Evolutionary conservation across 92 coral and sea anemone genomes (phyloP).

Genomic region (Epizoanthus fatuus): DNA sequence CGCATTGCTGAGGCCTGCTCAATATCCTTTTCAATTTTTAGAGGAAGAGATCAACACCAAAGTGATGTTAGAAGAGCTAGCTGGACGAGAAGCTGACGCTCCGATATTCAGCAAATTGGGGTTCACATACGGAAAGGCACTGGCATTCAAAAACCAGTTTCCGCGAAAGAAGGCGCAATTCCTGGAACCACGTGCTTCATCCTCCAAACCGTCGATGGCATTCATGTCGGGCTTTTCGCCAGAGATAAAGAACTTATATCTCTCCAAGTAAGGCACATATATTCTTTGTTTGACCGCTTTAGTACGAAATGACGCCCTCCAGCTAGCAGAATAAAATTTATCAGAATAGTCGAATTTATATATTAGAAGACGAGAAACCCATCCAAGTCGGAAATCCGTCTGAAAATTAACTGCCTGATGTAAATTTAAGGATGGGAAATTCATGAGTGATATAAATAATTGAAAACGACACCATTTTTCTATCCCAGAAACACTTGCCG

Average conservation of each 20-base stretch:
- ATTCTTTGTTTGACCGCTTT: neutral
- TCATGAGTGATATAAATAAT: no score
- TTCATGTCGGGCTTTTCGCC: constrained; percentile 40
- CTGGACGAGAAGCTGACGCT: constrained; percentile 57
- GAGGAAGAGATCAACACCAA: constrained; percentile 56
- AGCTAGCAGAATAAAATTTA: no score
- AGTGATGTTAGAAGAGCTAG: constrained; percentile 30
- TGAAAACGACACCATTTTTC: no score
- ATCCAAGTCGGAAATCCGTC: no score
- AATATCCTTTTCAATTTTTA: constrained; percentile 7
- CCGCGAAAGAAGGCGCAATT: neutral
- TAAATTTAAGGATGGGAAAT: no score
- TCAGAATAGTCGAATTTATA: no score
- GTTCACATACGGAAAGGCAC: constrained; percentile 52
- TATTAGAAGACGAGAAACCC: no score
- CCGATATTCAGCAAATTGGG: constrained; percentile 53
- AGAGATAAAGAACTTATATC: constrained; percentile 55
- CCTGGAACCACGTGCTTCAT: constrained; percentile 13
- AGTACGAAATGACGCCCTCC: neutral
- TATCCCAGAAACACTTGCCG: no score
- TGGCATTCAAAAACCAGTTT: constrained; percentile 41
- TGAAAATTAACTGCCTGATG: no score
- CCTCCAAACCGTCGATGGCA: constrained; percentile 48
- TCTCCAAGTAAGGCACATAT: constrained; percentile 53
- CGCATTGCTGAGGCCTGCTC: neutral